Percentiles rank a stretch among this genome's conserved stretches.
These are phyloP conservation scores for Amphiprion ocellaris DNA, from an alignment of 2,113 vertebrate species.

Conservation along the genomic window DNA sequence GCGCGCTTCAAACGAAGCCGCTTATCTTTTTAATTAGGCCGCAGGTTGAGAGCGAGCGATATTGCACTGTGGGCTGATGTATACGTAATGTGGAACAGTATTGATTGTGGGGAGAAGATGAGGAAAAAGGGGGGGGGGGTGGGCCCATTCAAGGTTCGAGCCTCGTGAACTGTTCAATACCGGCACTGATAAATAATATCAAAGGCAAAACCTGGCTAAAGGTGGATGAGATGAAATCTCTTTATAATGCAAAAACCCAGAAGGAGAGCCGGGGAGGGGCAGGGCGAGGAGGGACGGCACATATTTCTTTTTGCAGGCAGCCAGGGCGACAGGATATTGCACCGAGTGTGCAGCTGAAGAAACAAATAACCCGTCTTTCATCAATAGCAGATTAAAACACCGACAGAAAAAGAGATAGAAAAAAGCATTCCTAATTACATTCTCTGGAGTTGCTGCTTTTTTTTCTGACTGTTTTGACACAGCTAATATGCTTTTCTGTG, in stretches of 20 bases:
- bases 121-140: not conserved
- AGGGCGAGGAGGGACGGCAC: conserved; percentile 25
- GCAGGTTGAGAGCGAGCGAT: conserved; percentile 70
- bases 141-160: conserved; percentile 58
- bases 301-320: conserved; percentile 63
- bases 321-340: conserved; percentile 73
- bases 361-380: conserved; percentile 75
- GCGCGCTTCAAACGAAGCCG: conserved; percentile 64
- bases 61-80: conserved; percentile 65
- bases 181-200: conserved; percentile 76
- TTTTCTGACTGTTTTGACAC: conserved; percentile 67
- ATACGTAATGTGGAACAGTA: conserved; percentile 71
- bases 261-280: conserved; percentile 6
- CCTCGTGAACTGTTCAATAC: conserved; percentile 64
- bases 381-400: conserved; percentile 75
- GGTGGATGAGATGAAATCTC: conserved; percentile 78
- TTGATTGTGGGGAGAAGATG: conserved; percentile 58
- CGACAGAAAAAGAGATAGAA: conserved; percentile 39
- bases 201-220: conserved; percentile 76
- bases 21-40: conserved; percentile 82
- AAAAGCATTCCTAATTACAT: conserved; percentile 68
- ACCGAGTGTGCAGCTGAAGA: conserved; percentile 61
- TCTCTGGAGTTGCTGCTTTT: conserved; percentile 51
- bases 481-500: conserved; percentile 69
- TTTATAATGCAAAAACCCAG: conserved; percentile 76